phyloP scores from a whole-genome alignment of 1,140 invertebrate species.

The Musca domestica region DNA sequence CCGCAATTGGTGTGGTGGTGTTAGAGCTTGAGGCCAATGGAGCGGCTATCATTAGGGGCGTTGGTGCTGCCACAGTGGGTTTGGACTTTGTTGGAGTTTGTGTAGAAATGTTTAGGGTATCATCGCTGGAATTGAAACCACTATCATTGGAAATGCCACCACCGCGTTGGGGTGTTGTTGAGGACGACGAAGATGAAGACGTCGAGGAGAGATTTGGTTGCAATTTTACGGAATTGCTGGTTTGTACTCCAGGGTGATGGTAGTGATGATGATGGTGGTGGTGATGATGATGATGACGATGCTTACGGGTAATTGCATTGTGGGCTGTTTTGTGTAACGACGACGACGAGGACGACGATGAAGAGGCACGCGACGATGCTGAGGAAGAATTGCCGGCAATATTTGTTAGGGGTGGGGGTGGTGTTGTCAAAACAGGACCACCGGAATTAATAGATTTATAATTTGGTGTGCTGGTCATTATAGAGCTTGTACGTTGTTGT shows the following conservation, averaged over 20 bases:
- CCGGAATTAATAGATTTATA: slow-evolving; percentile 3
- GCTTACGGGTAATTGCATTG: slow-evolving; percentile 40
- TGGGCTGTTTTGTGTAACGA: slow-evolving; percentile 47
- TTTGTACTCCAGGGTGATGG: slow-evolving; percentile 32
- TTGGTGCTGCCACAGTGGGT: neutral
- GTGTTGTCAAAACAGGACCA: neutral
- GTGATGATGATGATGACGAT: slow-evolving; percentile 46
- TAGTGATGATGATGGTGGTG: slow-evolving; percentile 45
- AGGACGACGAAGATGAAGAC: neutral
- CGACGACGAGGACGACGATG: slow-evolving; percentile 21
- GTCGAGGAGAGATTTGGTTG: neutral
- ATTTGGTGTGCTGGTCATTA: slow-evolving; percentile 24
- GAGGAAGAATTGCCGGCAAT: slow-evolving; percentile 1
- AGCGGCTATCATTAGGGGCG: neutral
- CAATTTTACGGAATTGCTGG: neutral
- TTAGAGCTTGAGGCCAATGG: neutral
- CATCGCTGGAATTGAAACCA: slow-evolving; percentile 13
- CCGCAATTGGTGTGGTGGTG: neutral
- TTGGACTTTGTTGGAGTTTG: neutral
- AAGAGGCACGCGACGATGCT: slow-evolving; percentile 23
- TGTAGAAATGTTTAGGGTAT: neutral
- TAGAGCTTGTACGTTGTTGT: slow-evolving; percentile 17
- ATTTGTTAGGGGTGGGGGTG: neutral
- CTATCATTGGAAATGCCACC: slow-evolving; percentile 10
- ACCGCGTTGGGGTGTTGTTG: slow-evolving; percentile 4